These are phyloP conservation scores for Sisor rabdophorus DNA, from an alignment of 2,113 vertebrate species.

Conservation along the genomic window DNA sequence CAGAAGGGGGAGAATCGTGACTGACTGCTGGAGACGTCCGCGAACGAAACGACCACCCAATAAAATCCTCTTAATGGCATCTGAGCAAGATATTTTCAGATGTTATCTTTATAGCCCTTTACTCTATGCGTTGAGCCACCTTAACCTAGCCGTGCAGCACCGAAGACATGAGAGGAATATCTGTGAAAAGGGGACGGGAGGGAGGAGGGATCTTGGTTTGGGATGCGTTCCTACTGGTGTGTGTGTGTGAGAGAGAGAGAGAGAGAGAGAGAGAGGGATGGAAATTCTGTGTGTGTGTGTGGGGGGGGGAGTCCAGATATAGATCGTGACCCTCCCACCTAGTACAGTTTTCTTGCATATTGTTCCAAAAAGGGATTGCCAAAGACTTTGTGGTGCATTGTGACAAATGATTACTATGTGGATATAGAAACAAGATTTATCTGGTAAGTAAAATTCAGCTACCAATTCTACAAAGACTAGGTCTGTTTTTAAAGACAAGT, in stretches of 20 bases:
- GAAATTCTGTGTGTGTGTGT: too few relatives aligned
- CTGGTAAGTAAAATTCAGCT: slow-evolving; percentile 59
- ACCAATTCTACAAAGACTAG: slow-evolving; percentile 17
- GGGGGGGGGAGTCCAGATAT: slow-evolving; percentile 73
- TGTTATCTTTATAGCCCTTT: slow-evolving; percentile 48
- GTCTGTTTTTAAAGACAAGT: slow-evolving; percentile 10
- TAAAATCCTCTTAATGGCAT: slow-evolving; percentile 66
- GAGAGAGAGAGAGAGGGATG: neutral
- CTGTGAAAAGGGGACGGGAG: slow-evolving; percentile 52
- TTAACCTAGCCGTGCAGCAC: slow-evolving; percentile 73
- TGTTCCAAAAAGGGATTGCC: slow-evolving; percentile 71
- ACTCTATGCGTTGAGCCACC: slow-evolving; percentile 60
- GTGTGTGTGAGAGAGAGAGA: slow-evolving; percentile 5
- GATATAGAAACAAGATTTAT: slow-evolving; percentile 42
- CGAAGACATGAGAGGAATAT: slow-evolving; percentile 67
- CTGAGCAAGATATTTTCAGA: slow-evolving; percentile 53
- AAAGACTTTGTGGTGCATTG: slow-evolving; percentile 56
- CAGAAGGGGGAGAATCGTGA: slow-evolving; percentile 96
- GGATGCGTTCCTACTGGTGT: slow-evolving; percentile 53
- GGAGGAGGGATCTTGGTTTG: slow-evolving; percentile 45
- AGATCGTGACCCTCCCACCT: slow-evolving; percentile 85
- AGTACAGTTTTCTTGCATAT: slow-evolving; percentile 82
- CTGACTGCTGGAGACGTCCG: slow-evolving; percentile 91
- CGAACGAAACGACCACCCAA: slow-evolving; percentile 77
- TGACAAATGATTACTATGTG: slow-evolving; percentile 46